Conservation (phyloP, 2,113 vertebrate species). For the Campylorhamphus procurvoides region DNA sequence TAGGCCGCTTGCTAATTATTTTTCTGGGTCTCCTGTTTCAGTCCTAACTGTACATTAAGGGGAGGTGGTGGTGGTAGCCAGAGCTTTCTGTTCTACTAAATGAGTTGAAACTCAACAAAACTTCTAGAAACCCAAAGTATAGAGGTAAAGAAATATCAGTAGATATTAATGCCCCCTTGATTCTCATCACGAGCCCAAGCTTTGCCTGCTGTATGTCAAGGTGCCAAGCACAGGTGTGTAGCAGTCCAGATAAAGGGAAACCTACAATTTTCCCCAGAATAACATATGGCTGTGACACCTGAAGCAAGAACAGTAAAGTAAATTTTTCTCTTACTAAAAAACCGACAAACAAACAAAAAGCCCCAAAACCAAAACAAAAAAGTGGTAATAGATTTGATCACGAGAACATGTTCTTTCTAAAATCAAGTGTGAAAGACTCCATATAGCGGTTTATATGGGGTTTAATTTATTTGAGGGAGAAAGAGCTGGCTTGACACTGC, state of each 20-base stretch:
- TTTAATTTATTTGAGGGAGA: background rate
- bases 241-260: conserved; percentile 6
- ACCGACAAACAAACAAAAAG: background rate
- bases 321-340: background rate
- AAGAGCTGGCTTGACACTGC: background rate
- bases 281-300: background rate
- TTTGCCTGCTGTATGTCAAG: background rate
- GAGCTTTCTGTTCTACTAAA: conserved; percentile 4
- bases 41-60: background rate
- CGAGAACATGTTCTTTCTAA: background rate
- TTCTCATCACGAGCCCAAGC: background rate
- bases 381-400: background rate
- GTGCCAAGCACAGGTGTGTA: background rate
- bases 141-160: background rate
- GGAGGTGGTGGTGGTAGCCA: background rate
- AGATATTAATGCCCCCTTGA: background rate
- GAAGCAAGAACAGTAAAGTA: background rate
- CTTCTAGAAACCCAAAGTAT: background rate
- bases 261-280: background rate
- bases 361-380: background rate
- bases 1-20: conserved; percentile 57
- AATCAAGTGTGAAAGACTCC: background rate
- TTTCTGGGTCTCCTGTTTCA: conserved; percentile 10
- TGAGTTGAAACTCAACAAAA: background rate
- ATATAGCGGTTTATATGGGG: fast-evolving